Percentiles rank a stretch among this genome's conserved stretches.
These are phyloP conservation scores for Herpailurus yagouaroundi DNA, from an alignment of 2,113 vertebrate genomes.

Conservation along the genomic window DNA sequence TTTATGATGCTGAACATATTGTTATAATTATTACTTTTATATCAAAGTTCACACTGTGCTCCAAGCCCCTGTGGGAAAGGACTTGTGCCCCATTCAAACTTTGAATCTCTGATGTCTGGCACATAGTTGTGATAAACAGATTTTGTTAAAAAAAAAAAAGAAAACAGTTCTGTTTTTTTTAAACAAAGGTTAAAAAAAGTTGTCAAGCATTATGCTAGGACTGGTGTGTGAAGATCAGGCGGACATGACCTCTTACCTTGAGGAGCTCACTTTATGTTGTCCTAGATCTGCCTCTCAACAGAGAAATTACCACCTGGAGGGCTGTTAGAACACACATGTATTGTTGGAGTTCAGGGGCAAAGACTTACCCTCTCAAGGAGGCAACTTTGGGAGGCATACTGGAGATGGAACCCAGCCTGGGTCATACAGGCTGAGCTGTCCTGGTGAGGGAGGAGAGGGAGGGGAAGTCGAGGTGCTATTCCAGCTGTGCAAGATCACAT, in stretches of 20 bases:
- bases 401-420: background rate
- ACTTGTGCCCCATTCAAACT: background rate
- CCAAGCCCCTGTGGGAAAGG: background rate
- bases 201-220: background rate
- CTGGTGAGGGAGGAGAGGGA: background rate
- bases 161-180: too few species aligned
- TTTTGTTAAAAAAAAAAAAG: background rate
- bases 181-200: too few species aligned
- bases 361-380: background rate
- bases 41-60: background rate
- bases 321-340: background rate
- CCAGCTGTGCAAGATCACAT: background rate
- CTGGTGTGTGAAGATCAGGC: background rate
- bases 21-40: background rate
- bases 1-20: background rate
- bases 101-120: background rate
- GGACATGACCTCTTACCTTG: background rate
- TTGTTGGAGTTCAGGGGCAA: background rate
- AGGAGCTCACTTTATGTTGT: background rate
- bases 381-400: background rate
- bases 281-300: background rate
- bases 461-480: rapidly evolving
- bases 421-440: background rate
- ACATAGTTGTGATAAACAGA: background rate
- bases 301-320: background rate